These are phyloP conservation scores for Ceyx erithaca DNA, from an alignment of 2,797 vertebrate species.

Conservation along the genomic window DNA sequence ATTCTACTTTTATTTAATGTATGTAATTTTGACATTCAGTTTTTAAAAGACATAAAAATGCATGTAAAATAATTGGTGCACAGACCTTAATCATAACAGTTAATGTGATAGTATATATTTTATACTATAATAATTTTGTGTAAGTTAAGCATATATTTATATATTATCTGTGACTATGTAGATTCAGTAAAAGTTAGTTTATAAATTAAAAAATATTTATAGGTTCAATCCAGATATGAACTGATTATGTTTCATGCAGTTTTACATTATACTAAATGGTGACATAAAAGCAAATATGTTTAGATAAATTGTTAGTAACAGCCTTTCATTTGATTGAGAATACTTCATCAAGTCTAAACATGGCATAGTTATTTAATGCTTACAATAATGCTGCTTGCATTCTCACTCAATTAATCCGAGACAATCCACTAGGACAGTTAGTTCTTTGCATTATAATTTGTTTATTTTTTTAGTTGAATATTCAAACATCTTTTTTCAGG, in stretches of 20 bases:
- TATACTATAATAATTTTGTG: background rate
- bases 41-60: constrained; percentile 22
- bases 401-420: constrained; percentile 60
- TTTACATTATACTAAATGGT: constrained; percentile 2
- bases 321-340: background rate
- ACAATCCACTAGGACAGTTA: constrained; percentile 58
- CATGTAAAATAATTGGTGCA: background rate
- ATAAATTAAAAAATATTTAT: constrained; percentile 21
- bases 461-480: constrained; percentile 54
- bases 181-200: background rate
- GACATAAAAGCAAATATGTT: constrained; percentile 62
- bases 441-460: constrained; percentile 62
- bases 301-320: constrained; percentile 47
- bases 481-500: constrained; percentile 20
- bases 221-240: background rate
- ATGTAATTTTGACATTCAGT: background rate
- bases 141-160: constrained; percentile 3
- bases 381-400: constrained; percentile 62
- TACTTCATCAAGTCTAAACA: background rate
- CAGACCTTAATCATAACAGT: background rate
- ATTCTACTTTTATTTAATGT: constrained; percentile 6
- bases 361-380: constrained; percentile 12
- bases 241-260: background rate
- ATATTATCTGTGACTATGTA: constrained; percentile 23
- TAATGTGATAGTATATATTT: background rate